Percentiles rank a stretch among this genome's conserved stretches.
These are phyloP conservation scores for Ctena decussata DNA, from an alignment of 2,888 invertebrate genomes.

Conservation along the genomic window DNA sequence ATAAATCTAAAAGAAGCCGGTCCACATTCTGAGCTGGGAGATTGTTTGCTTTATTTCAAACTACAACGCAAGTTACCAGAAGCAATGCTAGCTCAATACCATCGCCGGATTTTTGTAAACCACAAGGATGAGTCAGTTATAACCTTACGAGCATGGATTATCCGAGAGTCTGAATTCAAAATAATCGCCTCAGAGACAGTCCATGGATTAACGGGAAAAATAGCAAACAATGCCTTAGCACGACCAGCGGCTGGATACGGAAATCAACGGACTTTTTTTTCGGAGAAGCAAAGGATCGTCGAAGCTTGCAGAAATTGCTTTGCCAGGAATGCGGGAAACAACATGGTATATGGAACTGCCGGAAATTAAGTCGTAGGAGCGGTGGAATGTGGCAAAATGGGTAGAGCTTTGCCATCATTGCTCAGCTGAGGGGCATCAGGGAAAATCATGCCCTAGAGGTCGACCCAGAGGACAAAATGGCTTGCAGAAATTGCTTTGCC, in stretches of 20 bases:
- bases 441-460: conserved; percentile 11
- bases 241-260: background rate
- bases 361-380: background rate
- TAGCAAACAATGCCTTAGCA: background rate
- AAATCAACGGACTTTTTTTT: no score
- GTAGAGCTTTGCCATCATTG: no score
- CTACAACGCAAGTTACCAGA: conserved; percentile 29
- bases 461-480: background rate
- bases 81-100: conserved; percentile 30
- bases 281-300: no score
- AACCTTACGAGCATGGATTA: conserved; percentile 9
- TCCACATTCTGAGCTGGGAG: background rate
- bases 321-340: background rate
- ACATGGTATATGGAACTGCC: conserved; percentile 39
- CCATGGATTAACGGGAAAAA: conserved; percentile 13
- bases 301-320: background rate
- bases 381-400: conserved; percentile 44
- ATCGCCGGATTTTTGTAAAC: conserved; percentile 30
- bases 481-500: background rate
- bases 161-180: conserved; percentile 14
- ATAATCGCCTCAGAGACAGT: conserved; percentile 30
- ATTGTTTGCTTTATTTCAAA: background rate
- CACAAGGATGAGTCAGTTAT: conserved; percentile 17
- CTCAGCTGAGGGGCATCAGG: conserved; percentile 23
- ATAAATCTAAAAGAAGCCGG: conserved; percentile 13